Base-by-base conservation (phyloP, 2,797 vertebrate species). In the Rhabdomys pumilio region DNA sequence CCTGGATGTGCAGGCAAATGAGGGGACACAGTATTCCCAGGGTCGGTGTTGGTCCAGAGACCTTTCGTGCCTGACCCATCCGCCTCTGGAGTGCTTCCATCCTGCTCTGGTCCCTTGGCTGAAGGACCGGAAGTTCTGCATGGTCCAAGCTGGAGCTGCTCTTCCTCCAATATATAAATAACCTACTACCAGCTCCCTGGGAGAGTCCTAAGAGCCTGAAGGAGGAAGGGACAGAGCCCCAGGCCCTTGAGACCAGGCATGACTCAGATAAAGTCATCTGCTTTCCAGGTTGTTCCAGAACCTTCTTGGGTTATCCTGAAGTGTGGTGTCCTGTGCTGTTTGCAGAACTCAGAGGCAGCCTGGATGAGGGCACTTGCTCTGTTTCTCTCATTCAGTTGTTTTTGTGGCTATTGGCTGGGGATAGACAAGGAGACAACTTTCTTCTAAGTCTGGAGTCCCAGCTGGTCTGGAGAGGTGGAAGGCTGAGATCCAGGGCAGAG, bases 131-230 rank as follows among this genome's bases (percentile, higher is more conserved):
- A 97, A 97, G 92, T 79, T 31, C 80, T 65, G 67, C 0, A 15
- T 63, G 77, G 87, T 44, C 80, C 44, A 2, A 17, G 0, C 4
- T 2, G 65, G 77, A 72, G 72, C 89, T 91, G 85, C 81, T 90
- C 84, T 90, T 94, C 93, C 96, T 93, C 72, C 10, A 8, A 24
- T 72, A 95, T 83, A 87, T 91, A 91, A 96, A 95, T 91, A 92
- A 65, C 83, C 79, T n/a, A 10, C 41, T 22, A 55, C 75, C n/a
- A 1, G 59, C 47, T 80, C 90, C 82, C 61, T 24, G 89, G 0
- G 26, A 84, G 93, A 3, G 1, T n/a, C 79, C 73, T 0, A 14
- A 55, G 79, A 38, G 47, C 61, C 13, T 0, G 8, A 19, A 67
- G 85, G 57, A 20, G 81, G 89, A n/a, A 26, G n/a, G 90, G 79